phyloP scores from a whole-genome alignment of 1,140 invertebrate species.

The Sarcophaga peregrina region DNA sequence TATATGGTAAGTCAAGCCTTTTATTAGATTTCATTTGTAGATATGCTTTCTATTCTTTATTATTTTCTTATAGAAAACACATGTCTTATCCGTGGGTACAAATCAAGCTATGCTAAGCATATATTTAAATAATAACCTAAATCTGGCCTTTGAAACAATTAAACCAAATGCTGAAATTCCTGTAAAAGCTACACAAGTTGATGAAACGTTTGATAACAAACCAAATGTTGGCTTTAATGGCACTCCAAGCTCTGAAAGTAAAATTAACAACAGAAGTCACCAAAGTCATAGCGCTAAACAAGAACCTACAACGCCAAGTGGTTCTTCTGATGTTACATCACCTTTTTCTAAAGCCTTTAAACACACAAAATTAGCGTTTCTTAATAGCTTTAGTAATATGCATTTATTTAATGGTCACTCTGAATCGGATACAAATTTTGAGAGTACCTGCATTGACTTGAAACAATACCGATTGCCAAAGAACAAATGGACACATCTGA shows the following conservation, averaged over 20 bases:
- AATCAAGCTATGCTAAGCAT: constrained; percentile 60
- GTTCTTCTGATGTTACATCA: constrained; percentile 14
- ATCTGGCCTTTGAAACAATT: constrained; percentile 58
- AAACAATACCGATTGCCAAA: constrained; percentile 52
- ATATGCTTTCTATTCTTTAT: background rate
- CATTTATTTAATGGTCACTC: constrained; percentile 44
- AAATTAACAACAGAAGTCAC: background rate
- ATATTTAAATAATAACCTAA: constrained; percentile 57
- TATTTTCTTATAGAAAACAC: constrained; percentile 52
- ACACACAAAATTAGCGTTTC: constrained; percentile 59
- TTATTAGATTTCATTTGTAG: background rate
- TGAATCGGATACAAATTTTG: constrained; percentile 32
- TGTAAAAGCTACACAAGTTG: constrained; percentile 33
- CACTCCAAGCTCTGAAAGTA: background rate
- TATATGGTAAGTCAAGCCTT: constrained; percentile 49
- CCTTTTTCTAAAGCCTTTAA: constrained; percentile 58
- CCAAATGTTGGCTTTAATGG: background rate
- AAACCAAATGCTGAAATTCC: constrained; percentile 56
- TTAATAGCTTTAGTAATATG: constrained; percentile 63
- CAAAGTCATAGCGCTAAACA: background rate
- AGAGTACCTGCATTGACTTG: constrained; percentile 51
- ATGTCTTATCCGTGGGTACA: constrained; percentile 60
- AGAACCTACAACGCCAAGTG: background rate
- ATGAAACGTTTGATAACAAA: constrained; percentile 2
- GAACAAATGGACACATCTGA: constrained; percentile 63